phyloP scores from a whole-genome alignment of 1,140 invertebrate species.

The Papilio aristodemus region DNA sequence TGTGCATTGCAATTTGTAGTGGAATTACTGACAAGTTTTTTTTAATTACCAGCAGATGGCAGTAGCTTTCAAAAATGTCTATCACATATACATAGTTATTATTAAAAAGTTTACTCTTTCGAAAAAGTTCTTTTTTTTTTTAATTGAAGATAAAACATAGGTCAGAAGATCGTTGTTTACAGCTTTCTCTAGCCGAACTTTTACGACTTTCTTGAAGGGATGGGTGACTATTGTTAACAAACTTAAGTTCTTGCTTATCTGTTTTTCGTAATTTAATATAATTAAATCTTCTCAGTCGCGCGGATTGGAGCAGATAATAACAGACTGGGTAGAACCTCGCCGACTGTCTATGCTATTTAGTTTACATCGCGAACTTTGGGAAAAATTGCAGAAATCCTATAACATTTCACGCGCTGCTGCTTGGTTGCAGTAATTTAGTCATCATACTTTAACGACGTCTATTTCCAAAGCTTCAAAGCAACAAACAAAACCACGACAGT shows the following conservation, averaged over 20 bases:
- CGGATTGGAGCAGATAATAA: not conserved
- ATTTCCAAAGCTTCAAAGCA: constrained; percentile 43
- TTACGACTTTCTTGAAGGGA: no score
- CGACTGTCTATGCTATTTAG: not conserved
- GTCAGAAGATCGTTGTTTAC: no score
- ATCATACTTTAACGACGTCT: constrained; percentile 44
- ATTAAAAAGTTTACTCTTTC: not conserved
- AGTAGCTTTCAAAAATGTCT: not conserved
- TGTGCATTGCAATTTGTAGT: not conserved
- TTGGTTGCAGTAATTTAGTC: constrained; percentile 20
- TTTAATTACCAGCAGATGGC: not conserved
- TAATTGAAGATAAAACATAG: no score
- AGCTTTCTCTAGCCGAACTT: no score
- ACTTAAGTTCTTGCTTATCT: no score
- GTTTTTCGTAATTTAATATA: no score
- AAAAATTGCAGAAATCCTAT: not conserved
- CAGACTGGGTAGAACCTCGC: not conserved
- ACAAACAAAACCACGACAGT: constrained; percentile 42
- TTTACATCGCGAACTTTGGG: not conserved
- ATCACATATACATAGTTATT: not conserved
- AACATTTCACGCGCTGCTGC: not conserved
- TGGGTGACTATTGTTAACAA: no score
- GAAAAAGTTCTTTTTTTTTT: not conserved
- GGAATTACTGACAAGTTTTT: not conserved
- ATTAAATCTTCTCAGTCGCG: not conserved